phyloP scores from a whole-genome alignment of 2,888 invertebrate species.

The Mycalesis mineus region DNA sequence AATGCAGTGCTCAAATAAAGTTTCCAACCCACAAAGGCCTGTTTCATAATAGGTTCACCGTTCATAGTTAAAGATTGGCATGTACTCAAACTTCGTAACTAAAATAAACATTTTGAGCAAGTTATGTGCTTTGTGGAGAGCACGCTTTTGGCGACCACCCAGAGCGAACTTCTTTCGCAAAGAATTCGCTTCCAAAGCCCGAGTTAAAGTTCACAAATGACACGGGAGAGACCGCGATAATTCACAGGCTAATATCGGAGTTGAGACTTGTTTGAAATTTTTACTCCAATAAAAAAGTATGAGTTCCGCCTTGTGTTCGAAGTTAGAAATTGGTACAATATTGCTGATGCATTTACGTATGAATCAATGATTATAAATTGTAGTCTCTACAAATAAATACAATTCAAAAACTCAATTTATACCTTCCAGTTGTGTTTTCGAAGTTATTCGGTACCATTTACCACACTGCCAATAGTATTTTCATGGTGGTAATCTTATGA shows the following conservation, averaged over 20 bases:
- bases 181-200: constrained; percentile 52
- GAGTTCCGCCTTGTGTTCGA: constrained; percentile 5
- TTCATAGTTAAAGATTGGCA: constrained; percentile 13
- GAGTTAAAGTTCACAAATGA: constrained; percentile 70
- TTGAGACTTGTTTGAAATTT: constrained; percentile 5
- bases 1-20: constrained; percentile 5
- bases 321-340: constrained; percentile 31
- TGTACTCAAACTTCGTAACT: constrained; percentile 10
- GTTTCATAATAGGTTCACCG: constrained; percentile 13
- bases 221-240: constrained; percentile 71
- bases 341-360: no score
- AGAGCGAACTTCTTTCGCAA: constrained; percentile 36
- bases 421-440: no score
- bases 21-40: constrained; percentile 9
- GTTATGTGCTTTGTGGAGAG: constrained; percentile 12
- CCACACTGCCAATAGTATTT: no score
- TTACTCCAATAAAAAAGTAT: neutral
- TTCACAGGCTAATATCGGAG: constrained; percentile 73
- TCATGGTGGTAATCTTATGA: no score
- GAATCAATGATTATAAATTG: no score
- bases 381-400: no score
- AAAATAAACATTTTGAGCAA: constrained; percentile 18
- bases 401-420: no score
- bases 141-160: constrained; percentile 32
- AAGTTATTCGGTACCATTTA: no score